Base-by-base conservation (phyloP, 2,888 invertebrate species). In the Melinaea menophilus region DNA sequence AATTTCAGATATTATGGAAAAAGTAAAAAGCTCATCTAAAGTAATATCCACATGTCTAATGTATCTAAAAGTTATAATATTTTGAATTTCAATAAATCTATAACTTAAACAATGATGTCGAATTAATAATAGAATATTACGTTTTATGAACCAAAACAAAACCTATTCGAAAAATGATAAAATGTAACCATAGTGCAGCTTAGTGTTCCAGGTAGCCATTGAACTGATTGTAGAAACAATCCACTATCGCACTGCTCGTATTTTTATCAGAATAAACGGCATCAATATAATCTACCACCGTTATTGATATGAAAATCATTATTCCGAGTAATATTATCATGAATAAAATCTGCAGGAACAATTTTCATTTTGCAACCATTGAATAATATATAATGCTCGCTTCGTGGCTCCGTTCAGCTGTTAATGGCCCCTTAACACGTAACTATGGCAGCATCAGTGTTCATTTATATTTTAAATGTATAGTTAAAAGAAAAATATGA, bases 361-460 rank as follows among this genome's bases (percentile, higher is more conserved):
- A 73, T 73, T 73, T 71, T 71, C 72, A 72, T 74, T 75, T 75
- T 71, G 68, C 73, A 71, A 68, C 72, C 71, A 69, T 71, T 73
- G 73, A 75, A 75, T 74, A 75, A 73, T 72, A 72, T 72, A 75
- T 74, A 71, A 73, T 71, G 68, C 66, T 68, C 71, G 72, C 65
- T 73, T 71, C 71, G 73, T 71, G 71, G 73, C 66, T 71, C 68
- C 70, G 65, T 62, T 70, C 67, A 68, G 66, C 65, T 67, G 70
- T 75, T 75, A 75, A 75, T 75, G 69, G 69, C 60, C 65, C 69
- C 70, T 72, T 74, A 73, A 69, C 72, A 74, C 71, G 72, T 69
- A 69, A 59, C 59, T 62, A 61, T 54, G 34, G 46, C 60, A 45
- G 54, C 63, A 62, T 55, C 48, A 58, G 51, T 56, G 64, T 62